Conservation (phyloP, 2,888 invertebrate species). For the Heliconius aoede region DNA sequence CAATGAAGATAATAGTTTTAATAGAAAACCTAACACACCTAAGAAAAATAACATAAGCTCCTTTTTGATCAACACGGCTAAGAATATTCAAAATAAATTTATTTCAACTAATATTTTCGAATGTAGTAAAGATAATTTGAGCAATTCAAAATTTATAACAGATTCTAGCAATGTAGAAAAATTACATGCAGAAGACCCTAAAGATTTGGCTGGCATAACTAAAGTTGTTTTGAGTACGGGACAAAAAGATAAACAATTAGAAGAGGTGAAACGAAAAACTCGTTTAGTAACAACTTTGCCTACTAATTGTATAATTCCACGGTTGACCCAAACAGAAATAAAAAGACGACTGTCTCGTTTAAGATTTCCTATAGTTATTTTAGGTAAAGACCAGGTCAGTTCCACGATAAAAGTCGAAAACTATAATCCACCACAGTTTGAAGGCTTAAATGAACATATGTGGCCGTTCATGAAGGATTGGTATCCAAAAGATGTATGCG, state of each 20-base stretch:
- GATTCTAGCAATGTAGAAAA: slow-evolving; percentile 1
- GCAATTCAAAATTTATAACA: not conserved
- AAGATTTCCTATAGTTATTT: slow-evolving; percentile 66
- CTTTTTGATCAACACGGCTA: not conserved
- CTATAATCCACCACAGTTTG: slow-evolving; percentile 62
- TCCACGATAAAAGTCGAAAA: slow-evolving; percentile 55
- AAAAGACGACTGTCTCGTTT: slow-evolving; percentile 60
- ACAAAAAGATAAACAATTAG: slow-evolving; percentile 45
- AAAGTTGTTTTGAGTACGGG: slow-evolving; percentile 57
- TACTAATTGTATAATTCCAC: slow-evolving; percentile 51
- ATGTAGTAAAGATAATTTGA: not conserved
- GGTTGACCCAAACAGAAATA: slow-evolving; percentile 64
- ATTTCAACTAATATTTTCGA: not conserved
- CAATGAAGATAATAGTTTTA: not conserved
- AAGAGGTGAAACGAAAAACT: slow-evolving; percentile 51
- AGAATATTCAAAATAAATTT: not conserved
- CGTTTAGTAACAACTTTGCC: slow-evolving; percentile 55
- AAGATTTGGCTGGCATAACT: slow-evolving; percentile 55
- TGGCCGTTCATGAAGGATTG: slow-evolving; percentile 76
- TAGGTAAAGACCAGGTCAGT: slow-evolving; percentile 68
- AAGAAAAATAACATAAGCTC: not conserved
- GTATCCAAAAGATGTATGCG: slow-evolving; percentile 46
- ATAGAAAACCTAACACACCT: not conserved
- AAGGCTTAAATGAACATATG: slow-evolving; percentile 63
- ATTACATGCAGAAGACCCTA: not conserved